phyloP scores from a whole-genome alignment of 2,797 vertebrate species.

The Cossypha polioptera region DNA sequence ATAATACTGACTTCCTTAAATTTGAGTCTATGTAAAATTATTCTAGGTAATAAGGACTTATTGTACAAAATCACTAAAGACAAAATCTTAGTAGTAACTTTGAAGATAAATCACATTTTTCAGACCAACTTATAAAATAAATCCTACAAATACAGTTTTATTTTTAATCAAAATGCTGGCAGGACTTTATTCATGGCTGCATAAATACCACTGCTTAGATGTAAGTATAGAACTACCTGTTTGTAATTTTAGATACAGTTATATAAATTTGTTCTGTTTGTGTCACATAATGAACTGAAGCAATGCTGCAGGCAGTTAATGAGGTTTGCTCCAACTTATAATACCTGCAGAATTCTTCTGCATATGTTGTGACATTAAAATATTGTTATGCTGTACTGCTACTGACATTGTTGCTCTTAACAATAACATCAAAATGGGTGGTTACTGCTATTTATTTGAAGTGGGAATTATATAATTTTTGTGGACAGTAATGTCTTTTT shows the following conservation, averaged over 20 bases:
- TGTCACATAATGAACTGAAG: constrained; percentile 25
- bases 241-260: constrained; percentile 25
- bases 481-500: not conserved
- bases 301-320: constrained; percentile 8
- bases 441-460: constrained; percentile 4
- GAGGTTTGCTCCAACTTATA: constrained; percentile 7
- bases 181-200: not conserved
- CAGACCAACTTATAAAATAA: not conserved
- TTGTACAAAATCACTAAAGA: not conserved
- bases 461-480: not conserved
- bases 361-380: not conserved
- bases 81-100: not conserved
- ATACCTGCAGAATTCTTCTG: not conserved
- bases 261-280: constrained; percentile 17
- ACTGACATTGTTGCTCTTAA: constrained; percentile 1
- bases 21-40: not conserved
- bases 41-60: not conserved
- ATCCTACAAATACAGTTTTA: not conserved
- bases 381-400: not conserved
- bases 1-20: not conserved
- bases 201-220: not conserved
- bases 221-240: not conserved
- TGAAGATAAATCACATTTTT: not conserved
- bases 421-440: not conserved
- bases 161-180: not conserved